Conservation (phyloP, 2,113 vertebrate species). For the Malurus cyaneus region DNA sequence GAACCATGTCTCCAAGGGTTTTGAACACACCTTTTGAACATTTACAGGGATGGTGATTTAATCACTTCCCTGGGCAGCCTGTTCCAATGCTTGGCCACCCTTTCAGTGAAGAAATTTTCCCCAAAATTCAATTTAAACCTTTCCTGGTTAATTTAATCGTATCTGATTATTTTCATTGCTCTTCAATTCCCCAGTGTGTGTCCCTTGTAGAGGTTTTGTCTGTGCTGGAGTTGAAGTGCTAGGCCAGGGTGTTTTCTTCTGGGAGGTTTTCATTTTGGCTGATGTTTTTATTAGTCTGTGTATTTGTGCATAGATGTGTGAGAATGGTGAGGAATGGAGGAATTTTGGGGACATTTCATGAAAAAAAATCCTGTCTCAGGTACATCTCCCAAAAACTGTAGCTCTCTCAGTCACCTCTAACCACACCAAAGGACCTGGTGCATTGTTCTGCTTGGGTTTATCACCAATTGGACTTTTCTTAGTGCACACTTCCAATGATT, state of each 20-base stretch:
- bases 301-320: not conserved
- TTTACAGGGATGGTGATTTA: not conserved
- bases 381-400: rapidly evolving
- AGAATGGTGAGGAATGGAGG: not conserved
- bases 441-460: not conserved
- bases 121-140: not conserved
- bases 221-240: not conserved
- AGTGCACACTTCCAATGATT: not conserved
- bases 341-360: not conserved
- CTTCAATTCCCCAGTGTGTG: not conserved
- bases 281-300: not conserved
- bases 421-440: not conserved
- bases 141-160: not conserved
- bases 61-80: not conserved
- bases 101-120: not conserved
- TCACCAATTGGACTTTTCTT: not conserved
- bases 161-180: not conserved
- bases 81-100: not conserved
- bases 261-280: not conserved
- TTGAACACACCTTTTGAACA: not conserved
- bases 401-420: not conserved
- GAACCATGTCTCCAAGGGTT: not conserved
- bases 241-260: not conserved
- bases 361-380: not conserved
- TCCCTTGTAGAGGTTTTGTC: not conserved